Percentiles rank a stretch among this genome's conserved stretches.
phyloP scores from a whole-genome alignment of 2,113 vertebrate genomes.

The Carassius gibelio region DNA sequence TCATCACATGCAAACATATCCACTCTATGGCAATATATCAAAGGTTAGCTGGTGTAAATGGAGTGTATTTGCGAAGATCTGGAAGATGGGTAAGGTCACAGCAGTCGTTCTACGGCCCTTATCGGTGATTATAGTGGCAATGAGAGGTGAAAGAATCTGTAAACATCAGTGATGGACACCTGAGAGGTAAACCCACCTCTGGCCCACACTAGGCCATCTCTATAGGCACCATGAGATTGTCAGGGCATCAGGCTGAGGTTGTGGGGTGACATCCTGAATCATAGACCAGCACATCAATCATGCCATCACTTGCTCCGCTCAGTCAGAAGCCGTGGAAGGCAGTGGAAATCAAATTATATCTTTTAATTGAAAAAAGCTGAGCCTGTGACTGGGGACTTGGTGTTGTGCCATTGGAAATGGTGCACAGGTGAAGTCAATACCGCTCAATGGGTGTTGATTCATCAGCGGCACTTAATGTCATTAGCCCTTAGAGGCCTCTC shows the following conservation, averaged over 20 bases:
- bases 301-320: constrained; percentile 65
- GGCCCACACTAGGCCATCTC: constrained; percentile 45
- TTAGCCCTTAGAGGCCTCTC: constrained; percentile 72
- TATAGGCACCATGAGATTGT: constrained; percentile 65
- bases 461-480: constrained; percentile 79
- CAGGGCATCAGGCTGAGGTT: constrained; percentile 58
- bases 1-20: constrained; percentile 8
- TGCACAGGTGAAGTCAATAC: constrained; percentile 73
- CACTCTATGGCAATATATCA: constrained; percentile 56
- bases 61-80: constrained; percentile 66
- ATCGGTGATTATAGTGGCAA: background rate
- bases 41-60: constrained; percentile 72
- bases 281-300: constrained; percentile 75
- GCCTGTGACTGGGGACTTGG: constrained; percentile 63
- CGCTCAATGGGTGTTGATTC: constrained; percentile 77
- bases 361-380: constrained; percentile 77
- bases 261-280: constrained; percentile 71
- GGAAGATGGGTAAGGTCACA: constrained; percentile 58
- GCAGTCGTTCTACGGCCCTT: background rate
- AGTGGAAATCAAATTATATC: constrained; percentile 79
- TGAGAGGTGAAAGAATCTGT: constrained; percentile 51
- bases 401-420: constrained; percentile 39
- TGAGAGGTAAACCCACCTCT: constrained; percentile 70
- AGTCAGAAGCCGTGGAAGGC: constrained; percentile 69
- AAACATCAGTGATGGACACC: constrained; percentile 78